A percentile compares a stretch with the other conserved stretches of the same genome.
These are phyloP conservation scores for Acronicta aceris DNA, from an alignment of 2,888 invertebrate species.

Conservation along the genomic window DNA sequence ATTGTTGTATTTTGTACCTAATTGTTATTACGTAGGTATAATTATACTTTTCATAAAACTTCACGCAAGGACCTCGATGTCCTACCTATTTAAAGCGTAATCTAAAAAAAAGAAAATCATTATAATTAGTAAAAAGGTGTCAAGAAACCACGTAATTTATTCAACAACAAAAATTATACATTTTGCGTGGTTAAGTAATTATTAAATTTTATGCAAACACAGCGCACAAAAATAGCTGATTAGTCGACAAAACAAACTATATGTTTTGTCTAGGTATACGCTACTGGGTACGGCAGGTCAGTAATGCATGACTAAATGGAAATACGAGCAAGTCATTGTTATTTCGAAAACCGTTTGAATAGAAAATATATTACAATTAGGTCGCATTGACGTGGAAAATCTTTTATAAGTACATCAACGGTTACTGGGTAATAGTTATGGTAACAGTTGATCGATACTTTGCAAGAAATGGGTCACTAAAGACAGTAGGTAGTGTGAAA, in stretches of 20 bases:
- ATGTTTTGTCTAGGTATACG: conserved; percentile 10
- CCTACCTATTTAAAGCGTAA: too few relatives aligned
- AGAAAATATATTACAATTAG: conserved; percentile 5
- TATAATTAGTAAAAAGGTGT: too few relatives aligned
- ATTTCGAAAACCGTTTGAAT: conserved; percentile 5
- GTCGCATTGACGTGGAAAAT: not conserved
- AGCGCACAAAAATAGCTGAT: conserved; percentile 3
- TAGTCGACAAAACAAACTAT: conserved; percentile 16
- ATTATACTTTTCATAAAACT: not conserved
- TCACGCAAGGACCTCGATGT: too few relatives aligned
- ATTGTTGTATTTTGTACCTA: not conserved
- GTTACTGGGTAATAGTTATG: not conserved
- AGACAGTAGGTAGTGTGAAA: not conserved
- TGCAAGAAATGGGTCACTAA: not conserved
- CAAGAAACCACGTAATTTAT: too few relatives aligned
- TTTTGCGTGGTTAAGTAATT: conserved; percentile 2
- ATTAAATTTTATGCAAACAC: conserved; percentile 3
- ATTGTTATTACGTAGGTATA: not conserved
- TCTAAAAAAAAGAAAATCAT: too few relatives aligned
- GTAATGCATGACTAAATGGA: conserved; percentile 30
- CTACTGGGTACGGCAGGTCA: conserved; percentile 38
- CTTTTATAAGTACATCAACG: not conserved
- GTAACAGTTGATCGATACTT: not conserved
- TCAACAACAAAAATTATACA: not conserved
- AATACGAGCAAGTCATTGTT: conserved; percentile 27